These are phyloP conservation scores for Pelagia noctiluca DNA, from an alignment of 30 jellyfish, hydroid and myxozoan genomes.

Conservation along the genomic window DNA sequence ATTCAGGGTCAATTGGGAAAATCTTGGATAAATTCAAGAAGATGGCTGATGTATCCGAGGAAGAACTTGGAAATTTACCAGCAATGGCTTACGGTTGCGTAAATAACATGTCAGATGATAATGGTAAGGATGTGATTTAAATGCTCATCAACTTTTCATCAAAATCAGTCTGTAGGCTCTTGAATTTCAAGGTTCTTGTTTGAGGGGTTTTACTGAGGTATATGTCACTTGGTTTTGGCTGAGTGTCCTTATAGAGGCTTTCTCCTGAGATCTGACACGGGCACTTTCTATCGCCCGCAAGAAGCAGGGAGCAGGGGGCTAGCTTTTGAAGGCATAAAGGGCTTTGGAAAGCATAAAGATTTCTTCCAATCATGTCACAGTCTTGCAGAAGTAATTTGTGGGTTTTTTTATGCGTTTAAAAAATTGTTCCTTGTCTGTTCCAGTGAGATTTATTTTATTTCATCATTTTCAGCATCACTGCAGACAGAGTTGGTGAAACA, in stretches of 20 bases:
- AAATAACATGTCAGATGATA: conserved; percentile 64
- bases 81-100: conserved; percentile 72
- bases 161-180: too few species aligned
- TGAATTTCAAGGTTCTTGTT: too few species aligned
- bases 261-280: too few species aligned
- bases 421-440: too few species aligned
- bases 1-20: conserved; percentile 51
- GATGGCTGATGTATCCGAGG: conserved; percentile 48
- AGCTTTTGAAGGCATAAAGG: too few species aligned
- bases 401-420: neutral
- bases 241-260: too few species aligned
- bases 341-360: neutral
- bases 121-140: conserved; percentile 35
- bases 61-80: conserved; percentile 52
- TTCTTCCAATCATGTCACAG: neutral
- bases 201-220: too few species aligned
- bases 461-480: conserved; percentile 33
- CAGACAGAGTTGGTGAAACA: conserved; percentile 53
- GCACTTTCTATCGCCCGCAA: too few species aligned
- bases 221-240: too few species aligned
- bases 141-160: too few species aligned
- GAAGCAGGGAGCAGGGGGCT: too few species aligned
- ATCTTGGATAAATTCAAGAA: conserved; percentile 28
- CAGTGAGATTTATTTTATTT: neutral
- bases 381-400: neutral